A percentile compares a stretch with the other conserved stretches of the same genome.
phyloP scores from a whole-genome alignment of 2,113 vertebrate species.

The Paramormyrops kingsleyae region DNA sequence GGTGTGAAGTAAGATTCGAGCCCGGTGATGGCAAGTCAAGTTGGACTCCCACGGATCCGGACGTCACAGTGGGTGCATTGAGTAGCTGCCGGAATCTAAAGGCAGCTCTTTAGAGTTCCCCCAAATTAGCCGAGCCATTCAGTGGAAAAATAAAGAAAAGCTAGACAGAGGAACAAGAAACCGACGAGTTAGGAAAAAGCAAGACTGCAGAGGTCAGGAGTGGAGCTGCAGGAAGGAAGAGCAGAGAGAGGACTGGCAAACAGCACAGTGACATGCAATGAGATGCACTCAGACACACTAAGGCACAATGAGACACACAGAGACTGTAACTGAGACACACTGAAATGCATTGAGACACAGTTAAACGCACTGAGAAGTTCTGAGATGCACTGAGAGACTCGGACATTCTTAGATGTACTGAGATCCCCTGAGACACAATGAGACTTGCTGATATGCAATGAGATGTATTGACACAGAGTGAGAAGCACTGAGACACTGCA shows the following conservation, averaged over 20 bases:
- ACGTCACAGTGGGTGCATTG: not conserved
- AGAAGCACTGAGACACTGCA: not conserved
- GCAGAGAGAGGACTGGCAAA: not conserved
- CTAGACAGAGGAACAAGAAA: not conserved
- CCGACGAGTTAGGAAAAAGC: not conserved
- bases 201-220: not conserved
- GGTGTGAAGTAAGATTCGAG: not conserved
- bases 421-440: not conserved
- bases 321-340: not conserved
- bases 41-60: not conserved
- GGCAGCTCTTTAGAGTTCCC: constrained; percentile 39
- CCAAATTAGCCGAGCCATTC: constrained; percentile 49
- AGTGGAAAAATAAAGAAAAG: constrained; percentile 9
- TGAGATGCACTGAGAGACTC: too few relatives aligned
- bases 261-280: not conserved
- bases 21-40: not conserved
- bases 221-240: not conserved
- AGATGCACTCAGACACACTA: not conserved
- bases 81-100: not conserved
- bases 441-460: too few relatives aligned
- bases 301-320: not conserved
- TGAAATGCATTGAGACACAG: not conserved
- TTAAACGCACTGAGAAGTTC: not conserved
- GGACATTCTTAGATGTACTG: not conserved
- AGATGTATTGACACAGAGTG: not conserved